Conservation (phyloP, 30 jellyfish, hydroid and myxozoan species). For the Pseudorhiza aurosa region DNA sequence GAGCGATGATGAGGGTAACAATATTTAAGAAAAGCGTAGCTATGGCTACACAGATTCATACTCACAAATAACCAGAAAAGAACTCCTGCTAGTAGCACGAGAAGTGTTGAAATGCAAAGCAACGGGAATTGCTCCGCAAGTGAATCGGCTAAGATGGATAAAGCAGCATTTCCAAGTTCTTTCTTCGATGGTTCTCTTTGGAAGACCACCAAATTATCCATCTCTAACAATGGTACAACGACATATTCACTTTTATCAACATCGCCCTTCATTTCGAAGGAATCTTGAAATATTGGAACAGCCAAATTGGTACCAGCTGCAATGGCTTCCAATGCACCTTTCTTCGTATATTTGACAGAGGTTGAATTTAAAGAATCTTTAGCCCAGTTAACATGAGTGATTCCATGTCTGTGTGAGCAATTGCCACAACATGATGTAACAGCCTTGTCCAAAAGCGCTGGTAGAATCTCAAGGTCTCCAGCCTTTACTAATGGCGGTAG, state of each 20-base stretch:
- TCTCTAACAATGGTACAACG: conserved; percentile 17
- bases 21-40: too few relatives aligned
- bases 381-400: conserved; percentile 11
- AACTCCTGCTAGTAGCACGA: conserved; percentile 36
- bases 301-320: conserved; percentile 59
- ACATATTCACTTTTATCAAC: background rate
- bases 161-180: conserved; percentile 49
- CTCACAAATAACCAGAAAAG: conserved; percentile 54
- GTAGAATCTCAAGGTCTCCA: conserved; percentile 7
- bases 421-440: conserved; percentile 52
- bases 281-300: conserved; percentile 20
- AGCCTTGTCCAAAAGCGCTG: conserved; percentile 18
- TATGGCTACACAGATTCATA: too few relatives aligned
- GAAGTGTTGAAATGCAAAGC: background rate
- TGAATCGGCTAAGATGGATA: background rate
- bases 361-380: background rate
- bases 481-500: conserved; percentile 16
- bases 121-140: conserved; percentile 34
- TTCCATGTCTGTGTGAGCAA: conserved; percentile 48
- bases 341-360: conserved; percentile 21
- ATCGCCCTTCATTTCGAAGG: conserved; percentile 7
- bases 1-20: too few relatives aligned
- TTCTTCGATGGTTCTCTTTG: conserved; percentile 7
- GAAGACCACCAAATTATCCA: conserved; percentile 6
- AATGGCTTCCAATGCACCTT: conserved; percentile 5